Evolutionary conservation across 2,797 vertebrate species (phyloP).

Genomic region (Xerus rutilus): DNA sequence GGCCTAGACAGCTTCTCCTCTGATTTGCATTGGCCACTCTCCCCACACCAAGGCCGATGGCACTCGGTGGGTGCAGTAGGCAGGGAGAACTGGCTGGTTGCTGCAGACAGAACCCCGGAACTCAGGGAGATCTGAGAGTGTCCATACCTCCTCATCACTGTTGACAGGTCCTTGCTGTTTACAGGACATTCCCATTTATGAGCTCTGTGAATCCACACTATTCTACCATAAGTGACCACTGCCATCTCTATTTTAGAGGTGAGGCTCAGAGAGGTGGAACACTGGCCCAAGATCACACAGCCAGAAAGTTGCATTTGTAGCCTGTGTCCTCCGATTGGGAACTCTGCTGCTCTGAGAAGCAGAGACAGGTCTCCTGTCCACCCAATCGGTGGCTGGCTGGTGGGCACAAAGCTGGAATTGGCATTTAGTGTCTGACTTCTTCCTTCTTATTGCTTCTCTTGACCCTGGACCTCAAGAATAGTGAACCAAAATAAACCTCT

Average conservation of each 20-base stretch:
- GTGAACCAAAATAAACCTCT: no score
- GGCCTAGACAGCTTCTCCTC: neutral
- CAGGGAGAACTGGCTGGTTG: rapidly evolving
- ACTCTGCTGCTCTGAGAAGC: neutral
- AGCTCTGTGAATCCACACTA: no score
- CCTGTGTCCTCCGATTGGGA: neutral
- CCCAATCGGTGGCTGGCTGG: neutral
- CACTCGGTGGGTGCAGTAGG: rapidly evolving
- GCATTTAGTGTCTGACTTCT: neutral
- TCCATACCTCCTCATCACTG: rapidly evolving
- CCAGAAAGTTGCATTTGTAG: neutral
- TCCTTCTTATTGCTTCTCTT: neutral
- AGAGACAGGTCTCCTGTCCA: neutral
- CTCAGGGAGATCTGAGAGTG: neutral
- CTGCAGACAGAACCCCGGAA: neutral
- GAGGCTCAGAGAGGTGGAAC: neutral
- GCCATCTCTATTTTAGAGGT: neutral
- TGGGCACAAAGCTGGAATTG: neutral
- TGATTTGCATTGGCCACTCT: neutral
- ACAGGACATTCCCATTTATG: neutral
- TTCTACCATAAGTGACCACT: neutral
- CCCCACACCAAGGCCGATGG: rapidly evolving
- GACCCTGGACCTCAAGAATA: no score
- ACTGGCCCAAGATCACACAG: neutral
- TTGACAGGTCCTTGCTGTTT: neutral